A percentile compares a stretch with the other conserved stretches of the same genome.
These are phyloP conservation scores for Lasiommata megera DNA, from an alignment of 2,888 invertebrate species.

Conservation along the genomic window DNA sequence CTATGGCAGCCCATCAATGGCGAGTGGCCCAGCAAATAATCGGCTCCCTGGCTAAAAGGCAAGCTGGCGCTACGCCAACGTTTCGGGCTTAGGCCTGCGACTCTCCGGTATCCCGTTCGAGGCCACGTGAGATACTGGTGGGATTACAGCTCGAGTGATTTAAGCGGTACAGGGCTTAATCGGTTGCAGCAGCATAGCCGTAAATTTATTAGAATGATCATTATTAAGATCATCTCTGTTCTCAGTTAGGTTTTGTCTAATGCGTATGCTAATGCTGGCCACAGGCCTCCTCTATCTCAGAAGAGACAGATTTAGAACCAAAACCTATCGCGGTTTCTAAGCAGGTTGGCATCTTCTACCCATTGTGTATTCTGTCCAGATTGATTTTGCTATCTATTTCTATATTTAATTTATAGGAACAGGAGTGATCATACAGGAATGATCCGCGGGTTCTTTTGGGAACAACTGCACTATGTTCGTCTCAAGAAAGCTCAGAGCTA, in stretches of 20 bases:
- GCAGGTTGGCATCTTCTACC: background rate
- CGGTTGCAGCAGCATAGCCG: background rate
- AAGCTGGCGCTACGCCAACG: background rate
- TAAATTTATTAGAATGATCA: background rate
- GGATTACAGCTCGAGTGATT: background rate
- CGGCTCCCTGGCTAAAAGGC: background rate
- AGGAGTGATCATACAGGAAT: no score
- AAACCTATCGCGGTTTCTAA: no score
- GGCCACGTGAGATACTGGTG: background rate
- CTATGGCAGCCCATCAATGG: background rate
- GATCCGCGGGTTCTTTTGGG: no score
- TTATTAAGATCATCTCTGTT: background rate
- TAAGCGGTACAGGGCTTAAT: background rate
- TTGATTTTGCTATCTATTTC: no score
- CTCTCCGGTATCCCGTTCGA: background rate
- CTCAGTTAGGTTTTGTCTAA: background rate
- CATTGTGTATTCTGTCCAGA: no score
- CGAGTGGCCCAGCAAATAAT: background rate
- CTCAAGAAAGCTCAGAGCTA: no score
- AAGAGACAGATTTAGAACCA: no score
- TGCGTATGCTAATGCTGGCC: background rate
- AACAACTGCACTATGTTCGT: no score
- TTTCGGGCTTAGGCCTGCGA: background rate
- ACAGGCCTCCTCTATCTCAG: no score
- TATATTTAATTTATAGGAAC: no score